Evolutionary conservation across 2,113 vertebrate genomes (phyloP), one percentile per base, ranked within the genome.

Genomic region (Sminthopsis crassicaudata): DNA sequence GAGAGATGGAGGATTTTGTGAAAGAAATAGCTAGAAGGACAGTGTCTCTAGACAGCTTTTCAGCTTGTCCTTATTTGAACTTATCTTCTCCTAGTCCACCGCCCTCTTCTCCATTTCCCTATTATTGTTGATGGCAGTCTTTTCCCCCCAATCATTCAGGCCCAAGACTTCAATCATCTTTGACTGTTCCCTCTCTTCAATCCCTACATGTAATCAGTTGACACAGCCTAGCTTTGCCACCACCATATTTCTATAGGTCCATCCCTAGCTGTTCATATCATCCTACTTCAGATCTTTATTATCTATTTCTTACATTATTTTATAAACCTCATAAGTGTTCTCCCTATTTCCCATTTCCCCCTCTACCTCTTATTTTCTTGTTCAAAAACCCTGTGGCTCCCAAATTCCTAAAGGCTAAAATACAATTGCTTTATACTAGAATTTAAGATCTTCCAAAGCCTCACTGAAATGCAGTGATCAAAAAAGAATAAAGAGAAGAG

Each of bases 61-160:
- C 67, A 42, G 36, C n/a, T 22, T 84, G 67, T 84, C n/a, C 19
- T 84, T 84, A 84, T 42, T 10, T 84, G n/a, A 84, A 42, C 36
- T 84, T 42, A 42, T 42, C n/a, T 42, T n/a, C 60, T 0, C 60
- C 30, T 19, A n/a, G 14, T 8, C 19, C 0, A 42, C 0, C 0
- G 0, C 67, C 16, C 19, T 42, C 16, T 76, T 76, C 67, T 42
- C n/a, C n/a, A 42, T 84, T 84, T 84, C n/a, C n/a, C n/a, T 42
- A 42, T 84, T 84, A 23, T 42, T 84, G n/a, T 42, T 84, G 67
- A 84, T 84, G 19, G 16, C 67, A 84, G 19, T 2, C 19, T n/a
- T 84, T 84, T 84, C 19, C 8, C 23, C 19, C n/a, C 23, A 8
- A 19, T 84, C 67, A n/a, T 84, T 84, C 36, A 42, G 67, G n/a